Evolutionary conservation across 2,888 invertebrate species (phyloP), one percentile per base, ranked within the genome.

Genomic region (Platypus cylindrus): DNA sequence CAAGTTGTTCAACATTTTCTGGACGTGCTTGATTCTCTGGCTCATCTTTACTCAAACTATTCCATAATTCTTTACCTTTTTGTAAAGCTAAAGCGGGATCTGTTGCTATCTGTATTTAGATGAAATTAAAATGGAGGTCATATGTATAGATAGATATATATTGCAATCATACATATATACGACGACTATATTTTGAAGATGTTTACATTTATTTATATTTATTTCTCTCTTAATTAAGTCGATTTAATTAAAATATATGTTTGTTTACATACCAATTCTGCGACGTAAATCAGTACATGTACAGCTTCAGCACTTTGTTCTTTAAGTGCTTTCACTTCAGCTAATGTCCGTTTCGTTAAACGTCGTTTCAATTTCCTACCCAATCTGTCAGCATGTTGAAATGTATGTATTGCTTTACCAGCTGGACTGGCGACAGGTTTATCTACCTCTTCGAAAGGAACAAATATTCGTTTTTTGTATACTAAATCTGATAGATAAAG

Each of bases 11-110:
- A 18, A 85, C 55, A 2, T 79, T 84, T 41, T 71, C 70, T 0
- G 85, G 86, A 20, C 82, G 70, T 3, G 80, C 79, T 60, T 86
- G 86, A 63, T 86, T 86, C 62, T 84, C 86, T 0, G 86, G 85
- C 53, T 86, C 86, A 15, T 84, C 75, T 45, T 71, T 62, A 51
- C 83, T 83, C 33, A 86, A 62, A 23, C 70, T 68, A 1, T 57
- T 58, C 76, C 81, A 85, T 28, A 85, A 57, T 45, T 78, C 76
- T 47, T 73, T 75, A 2, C 78, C 78, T 55, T 82, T 82, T 55
- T 76, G 68, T 57, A 77, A 67, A 1, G 84, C 84, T 36, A 75
- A 43, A 43, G 71, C 79, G 0, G 86, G 86, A 62, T 86, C 83
- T 12, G 75, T 83, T 2, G 76, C 79, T 48, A 85, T 65, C 84